Conservation (phyloP, 2,888 invertebrate genomes). For the Phaedon cochleariae region DNA sequence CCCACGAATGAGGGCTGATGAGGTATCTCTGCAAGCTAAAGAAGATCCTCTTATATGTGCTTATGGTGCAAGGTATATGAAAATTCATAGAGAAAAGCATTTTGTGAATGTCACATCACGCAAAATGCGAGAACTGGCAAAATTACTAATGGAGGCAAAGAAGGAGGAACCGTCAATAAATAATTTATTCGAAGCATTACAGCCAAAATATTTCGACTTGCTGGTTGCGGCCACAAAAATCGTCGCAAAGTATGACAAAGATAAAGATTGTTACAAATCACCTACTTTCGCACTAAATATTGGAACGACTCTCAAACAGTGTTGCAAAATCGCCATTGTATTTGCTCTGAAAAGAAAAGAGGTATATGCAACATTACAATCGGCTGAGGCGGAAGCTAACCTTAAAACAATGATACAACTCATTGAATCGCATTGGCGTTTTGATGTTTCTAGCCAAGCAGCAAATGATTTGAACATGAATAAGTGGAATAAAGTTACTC, state of each 20-base stretch:
- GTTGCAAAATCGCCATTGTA: constrained; percentile 31
- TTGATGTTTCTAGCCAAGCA: constrained; percentile 31
- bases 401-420: constrained; percentile 43
- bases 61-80: constrained; percentile 31
- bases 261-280: not conserved
- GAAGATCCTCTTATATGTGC: constrained; percentile 29
- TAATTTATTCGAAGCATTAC: constrained; percentile 2
- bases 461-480: constrained; percentile 13
- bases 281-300: constrained; percentile 10
- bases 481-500: constrained; percentile 40
- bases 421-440: constrained; percentile 31
- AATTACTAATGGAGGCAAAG: not conserved
- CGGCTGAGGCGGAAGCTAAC: constrained; percentile 34
- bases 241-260: constrained; percentile 7
- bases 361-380: constrained; percentile 12
- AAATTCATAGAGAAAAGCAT: constrained; percentile 30
- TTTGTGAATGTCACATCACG: constrained; percentile 23
- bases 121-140: not conserved
- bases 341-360: constrained; percentile 22
- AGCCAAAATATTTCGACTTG: constrained; percentile 11
- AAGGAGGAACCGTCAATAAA: not conserved
- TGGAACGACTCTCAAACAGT: not conserved
- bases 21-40: constrained; percentile 29
- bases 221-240: constrained; percentile 5
- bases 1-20: constrained; percentile 28